Conservation (phyloP, 2,888 invertebrate species). For the Agrochola macilenta region DNA sequence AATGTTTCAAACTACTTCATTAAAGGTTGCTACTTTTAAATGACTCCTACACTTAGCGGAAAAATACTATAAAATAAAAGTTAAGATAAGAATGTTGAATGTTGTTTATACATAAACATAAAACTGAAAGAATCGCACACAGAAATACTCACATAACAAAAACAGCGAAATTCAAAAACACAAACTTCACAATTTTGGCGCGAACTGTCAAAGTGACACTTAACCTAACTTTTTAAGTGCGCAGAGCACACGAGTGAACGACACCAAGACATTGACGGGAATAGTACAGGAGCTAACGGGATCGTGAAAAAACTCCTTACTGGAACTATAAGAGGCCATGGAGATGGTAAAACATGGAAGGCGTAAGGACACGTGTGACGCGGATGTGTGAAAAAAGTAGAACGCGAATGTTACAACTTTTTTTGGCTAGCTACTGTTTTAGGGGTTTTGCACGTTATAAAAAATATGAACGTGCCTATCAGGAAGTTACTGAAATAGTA, state of each 20-base stretch:
- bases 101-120: not conserved
- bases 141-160: slow-evolving; percentile 58
- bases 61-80: not conserved
- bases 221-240: slow-evolving; percentile 73
- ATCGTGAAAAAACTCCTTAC: slow-evolving; percentile 78
- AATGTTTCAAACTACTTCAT: too few species aligned
- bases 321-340: slow-evolving; percentile 69
- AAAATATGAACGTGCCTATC: not conserved
- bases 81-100: not conserved
- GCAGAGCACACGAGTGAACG: slow-evolving; percentile 76
- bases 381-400: slow-evolving; percentile 4
- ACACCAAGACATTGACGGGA: slow-evolving; percentile 77
- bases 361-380: slow-evolving; percentile 32
- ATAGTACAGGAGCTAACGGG: slow-evolving; percentile 82
- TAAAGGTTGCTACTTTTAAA: not conserved
- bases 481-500: not conserved
- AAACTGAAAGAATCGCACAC: slow-evolving; percentile 12
- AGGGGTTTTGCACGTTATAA: not conserved
- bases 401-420: slow-evolving; percentile 5
- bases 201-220: slow-evolving; percentile 82
- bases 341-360: slow-evolving; percentile 49
- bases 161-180: slow-evolving; percentile 59
- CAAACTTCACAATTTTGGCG: slow-evolving; percentile 76
- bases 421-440: not conserved
- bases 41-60: not conserved